Conservation (phyloP, 2,113 vertebrate genomes). For the Thryonomys swinderianus region DNA sequence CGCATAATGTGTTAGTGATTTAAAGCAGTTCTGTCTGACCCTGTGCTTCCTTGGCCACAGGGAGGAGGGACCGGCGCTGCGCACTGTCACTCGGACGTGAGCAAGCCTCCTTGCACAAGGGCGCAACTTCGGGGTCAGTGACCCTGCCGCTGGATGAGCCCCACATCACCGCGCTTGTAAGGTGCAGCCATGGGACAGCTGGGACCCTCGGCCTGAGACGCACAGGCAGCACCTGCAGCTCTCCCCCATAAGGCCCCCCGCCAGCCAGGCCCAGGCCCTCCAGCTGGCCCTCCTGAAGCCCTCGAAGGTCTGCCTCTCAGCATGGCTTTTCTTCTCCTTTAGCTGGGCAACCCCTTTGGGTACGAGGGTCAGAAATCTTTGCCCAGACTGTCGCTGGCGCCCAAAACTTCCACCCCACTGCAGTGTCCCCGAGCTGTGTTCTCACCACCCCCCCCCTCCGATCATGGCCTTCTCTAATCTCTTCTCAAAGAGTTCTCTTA, state of each 20-base stretch:
- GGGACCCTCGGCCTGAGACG: not conserved
- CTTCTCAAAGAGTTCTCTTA: not conserved
- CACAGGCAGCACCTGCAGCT: not conserved
- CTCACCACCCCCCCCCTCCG: not conserved
- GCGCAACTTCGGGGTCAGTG: not conserved
- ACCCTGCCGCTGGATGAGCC: not conserved
- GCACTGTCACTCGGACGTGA: fast-evolving
- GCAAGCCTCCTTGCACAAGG: no score
- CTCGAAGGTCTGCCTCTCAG: fast-evolving
- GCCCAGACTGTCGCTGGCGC: not conserved
- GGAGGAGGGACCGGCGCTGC: not conserved
- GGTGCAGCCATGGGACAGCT: fast-evolving
- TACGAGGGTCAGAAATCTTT: not conserved
- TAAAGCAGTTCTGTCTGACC: not conserved
- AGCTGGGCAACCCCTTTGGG: not conserved
- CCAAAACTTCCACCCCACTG: fast-evolving
- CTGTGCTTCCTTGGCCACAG: fast-evolving
- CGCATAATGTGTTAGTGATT: not conserved
- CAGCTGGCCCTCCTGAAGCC: not conserved
- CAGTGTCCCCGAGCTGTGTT: no score
- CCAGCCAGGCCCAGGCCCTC: not conserved
- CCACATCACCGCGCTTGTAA: fast-evolving
- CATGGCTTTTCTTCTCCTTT: fast-evolving
- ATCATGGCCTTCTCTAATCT: no score
- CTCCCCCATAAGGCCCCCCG: no score